These are phyloP conservation scores for Cryptophagus acutangulus DNA, from an alignment of 2,888 invertebrate species.

Conservation along the genomic window DNA sequence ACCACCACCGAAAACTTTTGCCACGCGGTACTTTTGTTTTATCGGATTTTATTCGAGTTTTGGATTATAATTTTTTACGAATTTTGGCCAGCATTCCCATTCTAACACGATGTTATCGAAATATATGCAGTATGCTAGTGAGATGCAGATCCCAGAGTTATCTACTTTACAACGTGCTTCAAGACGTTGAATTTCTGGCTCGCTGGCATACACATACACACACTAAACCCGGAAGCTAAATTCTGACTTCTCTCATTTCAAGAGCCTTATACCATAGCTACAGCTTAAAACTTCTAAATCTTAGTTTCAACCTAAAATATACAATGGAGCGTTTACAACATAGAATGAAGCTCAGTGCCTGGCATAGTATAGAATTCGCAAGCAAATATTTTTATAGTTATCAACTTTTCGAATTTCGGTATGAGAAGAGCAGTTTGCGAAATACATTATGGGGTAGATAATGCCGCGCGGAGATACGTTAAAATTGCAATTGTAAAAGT, in stretches of 20 bases:
- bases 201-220: background rate
- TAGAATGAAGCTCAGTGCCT: too few relatives aligned
- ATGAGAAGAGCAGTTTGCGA: too few relatives aligned
- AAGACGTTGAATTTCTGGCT: conserved; percentile 2
- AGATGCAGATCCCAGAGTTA: conserved; percentile 34
- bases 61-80: too few relatives aligned
- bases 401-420: too few relatives aligned
- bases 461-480: conserved; percentile 42
- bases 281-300: conserved; percentile 33
- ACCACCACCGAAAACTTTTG: too few relatives aligned
- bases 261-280: conserved; percentile 19
- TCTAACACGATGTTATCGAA: conserved; percentile 32
- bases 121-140: conserved; percentile 32
- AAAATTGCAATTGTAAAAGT: conserved; percentile 44
- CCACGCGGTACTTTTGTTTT: conserved; percentile 19
- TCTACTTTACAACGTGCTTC: conserved; percentile 31
- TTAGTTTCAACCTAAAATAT: conserved; percentile 16
- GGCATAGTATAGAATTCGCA: background rate
- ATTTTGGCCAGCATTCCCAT: background rate
- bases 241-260: conserved; percentile 30
- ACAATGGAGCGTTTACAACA: too few relatives aligned
- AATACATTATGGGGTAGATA: conserved; percentile 42
- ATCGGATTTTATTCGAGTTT: conserved; percentile 27
- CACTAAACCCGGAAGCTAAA: conserved; percentile 25
- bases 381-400: too few relatives aligned